A percentile compares a stretch with the other conserved stretches of the same genome.
phyloP scores from a whole-genome alignment of 2,113 vertebrate species.

The Meleagris gallopavo region DNA sequence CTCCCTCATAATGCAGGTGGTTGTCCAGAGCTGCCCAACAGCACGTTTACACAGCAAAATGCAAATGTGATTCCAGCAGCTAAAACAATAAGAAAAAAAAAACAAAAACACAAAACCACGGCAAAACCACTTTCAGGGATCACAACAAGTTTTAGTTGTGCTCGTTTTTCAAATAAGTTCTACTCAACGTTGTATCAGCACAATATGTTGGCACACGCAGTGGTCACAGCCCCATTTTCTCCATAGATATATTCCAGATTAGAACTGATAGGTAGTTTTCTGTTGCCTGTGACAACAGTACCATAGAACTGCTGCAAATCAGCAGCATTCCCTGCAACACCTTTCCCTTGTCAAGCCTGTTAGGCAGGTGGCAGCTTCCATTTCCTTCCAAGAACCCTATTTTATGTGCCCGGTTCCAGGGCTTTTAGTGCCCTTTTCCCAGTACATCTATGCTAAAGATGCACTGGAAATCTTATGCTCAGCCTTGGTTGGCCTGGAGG shows the following conservation, averaged over 20 bases:
- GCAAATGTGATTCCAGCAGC: neutral
- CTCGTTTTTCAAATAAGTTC: neutral
- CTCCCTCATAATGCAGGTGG: neutral
- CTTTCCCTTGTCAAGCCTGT: neutral
- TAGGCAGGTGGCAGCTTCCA: neutral
- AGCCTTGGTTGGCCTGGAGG: neutral
- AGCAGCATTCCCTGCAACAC: neutral
- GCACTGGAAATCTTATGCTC: neutral
- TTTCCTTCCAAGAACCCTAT: neutral
- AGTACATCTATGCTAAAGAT: neutral
- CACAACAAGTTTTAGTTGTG: neutral
- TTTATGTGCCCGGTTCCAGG: neutral
- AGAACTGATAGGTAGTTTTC: neutral
- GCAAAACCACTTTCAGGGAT: neutral
- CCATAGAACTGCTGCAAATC: neutral
- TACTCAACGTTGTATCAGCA: neutral
- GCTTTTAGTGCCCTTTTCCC: neutral
- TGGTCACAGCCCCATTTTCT: neutral
- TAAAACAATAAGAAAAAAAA: neutral
- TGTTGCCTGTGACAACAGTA: neutral
- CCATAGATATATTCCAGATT: neutral
- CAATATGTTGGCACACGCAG: rapidly evolving
- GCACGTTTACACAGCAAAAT: neutral
- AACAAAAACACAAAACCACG: no score
- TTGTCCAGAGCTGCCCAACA: neutral